Evolutionary conservation across 2,888 invertebrate species (phyloP).

Genomic region (Melieria crassipennis): DNA sequence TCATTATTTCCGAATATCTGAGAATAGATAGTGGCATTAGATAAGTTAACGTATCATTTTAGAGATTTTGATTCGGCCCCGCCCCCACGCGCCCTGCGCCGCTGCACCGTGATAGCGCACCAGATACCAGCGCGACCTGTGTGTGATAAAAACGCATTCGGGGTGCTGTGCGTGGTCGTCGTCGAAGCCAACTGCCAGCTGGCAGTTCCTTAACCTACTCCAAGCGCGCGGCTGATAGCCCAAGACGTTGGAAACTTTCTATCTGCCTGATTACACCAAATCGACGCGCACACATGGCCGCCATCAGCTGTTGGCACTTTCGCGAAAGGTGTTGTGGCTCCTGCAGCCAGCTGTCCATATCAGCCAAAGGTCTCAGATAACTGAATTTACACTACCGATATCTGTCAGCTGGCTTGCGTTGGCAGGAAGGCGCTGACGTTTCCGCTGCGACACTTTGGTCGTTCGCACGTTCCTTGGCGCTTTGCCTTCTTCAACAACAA

Average conservation of each 20-base stretch:
- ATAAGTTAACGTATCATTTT: slow-evolving; percentile 67
- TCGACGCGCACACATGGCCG: no score
- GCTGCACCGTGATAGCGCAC: background rate
- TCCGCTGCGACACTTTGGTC: no score
- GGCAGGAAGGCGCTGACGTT: background rate
- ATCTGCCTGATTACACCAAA: background rate
- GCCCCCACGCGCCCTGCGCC: background rate
- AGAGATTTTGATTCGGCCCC: slow-evolving; percentile 59
- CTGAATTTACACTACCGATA: slow-evolving; percentile 27
- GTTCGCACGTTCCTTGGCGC: slow-evolving; percentile 7
- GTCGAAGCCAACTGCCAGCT: no score
- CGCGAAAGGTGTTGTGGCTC: no score
- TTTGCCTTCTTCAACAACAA: background rate
- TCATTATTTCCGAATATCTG: slow-evolving; percentile 64
- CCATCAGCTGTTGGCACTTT: no score
- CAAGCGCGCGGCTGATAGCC: slow-evolving; percentile 36
- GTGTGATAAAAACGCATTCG: background rate
- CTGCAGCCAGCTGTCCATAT: slow-evolving; percentile 1
- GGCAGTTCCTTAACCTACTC: slow-evolving; percentile 51
- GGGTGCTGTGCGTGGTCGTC: no score
- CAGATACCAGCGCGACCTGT: background rate
- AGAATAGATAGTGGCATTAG: slow-evolving; percentile 67
- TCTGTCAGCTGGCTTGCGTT: slow-evolving; percentile 21
- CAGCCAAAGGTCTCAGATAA: slow-evolving; percentile 16
- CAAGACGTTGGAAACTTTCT: background rate